A percentile compares a stretch with the other conserved stretches of the same genome.
phyloP scores from a whole-genome alignment of 2,113 vertebrate species.

The Melozone crissalis region DNA sequence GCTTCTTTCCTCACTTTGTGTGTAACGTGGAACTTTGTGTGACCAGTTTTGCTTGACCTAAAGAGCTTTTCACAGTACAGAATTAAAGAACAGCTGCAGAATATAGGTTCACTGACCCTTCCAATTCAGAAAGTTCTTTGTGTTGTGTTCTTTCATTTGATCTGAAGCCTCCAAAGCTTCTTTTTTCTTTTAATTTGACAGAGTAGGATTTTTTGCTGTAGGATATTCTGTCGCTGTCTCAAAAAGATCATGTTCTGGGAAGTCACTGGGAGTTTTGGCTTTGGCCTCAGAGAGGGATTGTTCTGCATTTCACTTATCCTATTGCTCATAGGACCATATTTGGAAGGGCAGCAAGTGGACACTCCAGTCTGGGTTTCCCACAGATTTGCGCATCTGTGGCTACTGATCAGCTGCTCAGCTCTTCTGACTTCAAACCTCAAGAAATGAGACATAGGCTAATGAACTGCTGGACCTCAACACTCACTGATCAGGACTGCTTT shows the following conservation, averaged over 20 bases:
- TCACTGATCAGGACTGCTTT: neutral
- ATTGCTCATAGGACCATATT: accelerated
- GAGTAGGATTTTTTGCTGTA: neutral
- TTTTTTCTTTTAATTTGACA: neutral
- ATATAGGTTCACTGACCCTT: neutral
- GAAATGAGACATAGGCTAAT: neutral
- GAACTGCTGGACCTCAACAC: neutral
- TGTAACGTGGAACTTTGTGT: neutral
- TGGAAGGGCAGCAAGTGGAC: neutral
- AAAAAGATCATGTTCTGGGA: neutral
- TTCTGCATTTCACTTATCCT: neutral
- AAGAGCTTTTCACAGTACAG: neutral
- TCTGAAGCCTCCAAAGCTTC: neutral
- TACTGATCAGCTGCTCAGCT: neutral
- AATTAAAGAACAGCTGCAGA: neutral
- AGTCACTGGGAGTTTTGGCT: neutral
- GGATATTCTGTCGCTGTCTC: neutral
- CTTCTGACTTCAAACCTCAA: neutral
- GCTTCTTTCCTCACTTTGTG: neutral
- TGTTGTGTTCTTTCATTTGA: neutral
- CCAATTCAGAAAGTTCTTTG: neutral
- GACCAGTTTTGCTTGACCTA: neutral
- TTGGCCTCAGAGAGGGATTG: neutral
- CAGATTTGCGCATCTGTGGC: neutral
- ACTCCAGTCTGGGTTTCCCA: neutral